Evolutionary conservation across 2,113 vertebrate species (phyloP).

Genomic region (Acinonyx jubatus): DNA sequence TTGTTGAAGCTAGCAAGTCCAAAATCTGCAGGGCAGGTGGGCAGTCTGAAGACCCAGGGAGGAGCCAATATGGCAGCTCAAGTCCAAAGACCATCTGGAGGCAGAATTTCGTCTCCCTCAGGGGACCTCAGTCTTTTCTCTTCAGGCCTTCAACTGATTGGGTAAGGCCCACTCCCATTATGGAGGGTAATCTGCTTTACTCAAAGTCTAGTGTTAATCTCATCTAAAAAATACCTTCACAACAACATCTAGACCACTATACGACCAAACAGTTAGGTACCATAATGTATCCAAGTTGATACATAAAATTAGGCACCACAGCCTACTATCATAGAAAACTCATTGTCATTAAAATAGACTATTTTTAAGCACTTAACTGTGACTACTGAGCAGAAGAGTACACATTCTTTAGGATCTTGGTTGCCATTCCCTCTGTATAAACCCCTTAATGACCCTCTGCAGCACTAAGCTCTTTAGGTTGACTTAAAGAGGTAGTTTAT

Average conservation of each 20-base stretch:
- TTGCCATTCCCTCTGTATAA: neutral
- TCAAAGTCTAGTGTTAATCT: neutral
- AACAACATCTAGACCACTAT: neutral
- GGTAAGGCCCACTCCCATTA: neutral
- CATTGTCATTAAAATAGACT: neutral
- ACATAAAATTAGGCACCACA: neutral
- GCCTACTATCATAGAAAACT: neutral
- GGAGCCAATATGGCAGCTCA: neutral
- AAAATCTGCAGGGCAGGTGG: neutral
- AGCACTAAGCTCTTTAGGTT: neutral
- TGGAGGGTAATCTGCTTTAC: neutral
- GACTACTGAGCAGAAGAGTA: neutral
- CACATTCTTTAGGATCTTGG: neutral
- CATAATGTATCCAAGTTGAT: neutral
- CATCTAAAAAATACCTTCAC: neutral
- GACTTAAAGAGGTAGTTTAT: neutral
- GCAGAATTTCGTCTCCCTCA: neutral
- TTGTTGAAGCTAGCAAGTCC: neutral
- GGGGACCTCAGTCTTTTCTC: neutral
- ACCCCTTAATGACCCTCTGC: neutral
- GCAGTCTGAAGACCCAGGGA: neutral
- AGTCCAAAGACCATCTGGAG: neutral
- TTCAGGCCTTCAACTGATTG: neutral
- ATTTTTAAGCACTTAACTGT: neutral
- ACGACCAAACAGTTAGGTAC: neutral